Evolutionary conservation across 2,113 vertebrate genomes (phyloP).

Genomic region (Pristiophorus japonicus): DNA sequence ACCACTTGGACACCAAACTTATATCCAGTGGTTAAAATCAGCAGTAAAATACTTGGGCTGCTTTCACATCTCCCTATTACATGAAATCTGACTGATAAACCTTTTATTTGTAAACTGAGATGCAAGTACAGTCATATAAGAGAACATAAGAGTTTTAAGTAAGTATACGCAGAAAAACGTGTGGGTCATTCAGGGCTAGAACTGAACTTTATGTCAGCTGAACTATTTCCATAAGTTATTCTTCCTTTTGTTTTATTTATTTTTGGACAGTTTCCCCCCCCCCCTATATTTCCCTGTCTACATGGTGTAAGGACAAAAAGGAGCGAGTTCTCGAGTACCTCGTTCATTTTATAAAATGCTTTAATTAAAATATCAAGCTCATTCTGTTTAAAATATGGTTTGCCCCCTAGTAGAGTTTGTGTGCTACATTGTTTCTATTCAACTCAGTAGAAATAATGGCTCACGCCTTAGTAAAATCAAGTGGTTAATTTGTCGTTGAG

Average conservation of each 20-base stretch:
- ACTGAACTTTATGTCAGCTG: background rate
- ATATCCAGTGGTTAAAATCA: too few relatives aligned
- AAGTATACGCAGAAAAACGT: background rate
- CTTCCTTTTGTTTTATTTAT: background rate
- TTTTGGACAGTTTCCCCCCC: background rate
- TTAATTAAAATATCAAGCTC: background rate
- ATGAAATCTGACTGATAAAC: too few relatives aligned
- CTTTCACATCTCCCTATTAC: too few relatives aligned
- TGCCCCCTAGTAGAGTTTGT: background rate
- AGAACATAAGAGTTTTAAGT: background rate
- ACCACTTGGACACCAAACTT: too few relatives aligned
- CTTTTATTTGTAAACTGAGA: background rate
- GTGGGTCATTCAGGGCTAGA: background rate
- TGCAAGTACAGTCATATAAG: background rate
- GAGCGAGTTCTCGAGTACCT: background rate
- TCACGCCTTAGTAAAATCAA: background rate
- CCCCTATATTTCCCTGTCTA: background rate
- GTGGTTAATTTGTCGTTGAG: background rate
- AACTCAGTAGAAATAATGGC: background rate
- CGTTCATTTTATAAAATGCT: background rate
- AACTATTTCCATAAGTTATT: background rate
- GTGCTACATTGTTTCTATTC: background rate
- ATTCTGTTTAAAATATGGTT: background rate
- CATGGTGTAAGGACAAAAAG: background rate
- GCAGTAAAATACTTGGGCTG: too few relatives aligned